Evolutionary conservation across 2,888 invertebrate species (phyloP), one percentile per base, ranked within the genome.

Genomic region (Lamproptera curius): DNA sequence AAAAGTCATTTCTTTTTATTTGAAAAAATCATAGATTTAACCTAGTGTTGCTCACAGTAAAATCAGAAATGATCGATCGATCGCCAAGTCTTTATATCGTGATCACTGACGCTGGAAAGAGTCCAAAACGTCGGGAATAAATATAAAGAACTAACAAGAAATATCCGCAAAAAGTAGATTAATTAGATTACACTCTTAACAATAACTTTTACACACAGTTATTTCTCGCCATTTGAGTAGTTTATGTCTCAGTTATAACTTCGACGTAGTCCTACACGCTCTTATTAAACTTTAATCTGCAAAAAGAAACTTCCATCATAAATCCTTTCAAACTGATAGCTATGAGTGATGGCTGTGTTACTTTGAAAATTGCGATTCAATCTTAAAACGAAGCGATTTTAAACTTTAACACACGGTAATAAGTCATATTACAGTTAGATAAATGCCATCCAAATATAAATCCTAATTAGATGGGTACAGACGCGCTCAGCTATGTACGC

Each of bases 401-500:
- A 13, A 14, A 6, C 34, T 14, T 16, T 47, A 42, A 1, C 1
- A 0, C 38, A 2, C 6, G 5, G 36, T 39, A 15, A 46, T 53
- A 58, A 53, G 51, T 42, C 42, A n/a, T 4, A 33, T 5, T 34
- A 33, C 38, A 2, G 26, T 10, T 13, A 34, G 34, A 16, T 5
- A 11, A n/a, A 2, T 1, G 11, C 16, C 13, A 6, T 13, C 38
- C 16, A 42, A 48, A 48, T 46, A 42, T 48, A 48, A 61, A 51
- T 62, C 62, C 67, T 70, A 73, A 73, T 72, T 69, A 70, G 62
- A 63, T 64, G 68, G 62, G 58, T 61, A 67, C 63, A 65, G 61
- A 61, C 43, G 43, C 34, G 35, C 26, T 57, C 61, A 62, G 56
- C 57, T 57, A 51, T 57, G 60, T 55, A 52, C 56, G 57, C 57